These are phyloP conservation scores for Masnerella sp. DNA, from an alignment of 2,888 invertebrate species.

Conservation along the genomic window DNA sequence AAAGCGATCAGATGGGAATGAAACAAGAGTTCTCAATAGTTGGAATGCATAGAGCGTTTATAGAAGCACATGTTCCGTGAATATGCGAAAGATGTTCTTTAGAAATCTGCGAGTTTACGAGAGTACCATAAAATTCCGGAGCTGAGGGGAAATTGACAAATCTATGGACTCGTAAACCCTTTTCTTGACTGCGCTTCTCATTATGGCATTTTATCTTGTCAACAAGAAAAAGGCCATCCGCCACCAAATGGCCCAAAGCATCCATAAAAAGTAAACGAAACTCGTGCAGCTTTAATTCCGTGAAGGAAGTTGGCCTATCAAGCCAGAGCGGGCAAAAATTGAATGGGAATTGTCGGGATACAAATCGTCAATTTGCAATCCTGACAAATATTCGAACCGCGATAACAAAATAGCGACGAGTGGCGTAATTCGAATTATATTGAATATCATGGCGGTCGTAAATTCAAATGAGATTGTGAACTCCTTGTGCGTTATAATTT, in stretches of 20 bases:
- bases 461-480: conserved; percentile 33
- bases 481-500: conserved; percentile 38
- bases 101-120: conserved; percentile 40
- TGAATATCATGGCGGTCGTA: conserved; percentile 20
- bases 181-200: conserved; percentile 23
- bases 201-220: conserved; percentile 29
- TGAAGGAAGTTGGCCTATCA: too few species aligned
- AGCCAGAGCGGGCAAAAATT: too few species aligned
- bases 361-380: not conserved
- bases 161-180: conserved; percentile 36
- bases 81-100: conserved; percentile 32
- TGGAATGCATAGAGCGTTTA: too few species aligned
- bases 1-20: too few species aligned
- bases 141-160: conserved; percentile 33
- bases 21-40: too few species aligned
- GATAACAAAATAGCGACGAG: conserved; percentile 6
- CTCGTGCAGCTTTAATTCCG: too few species aligned
- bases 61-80: conserved; percentile 28
- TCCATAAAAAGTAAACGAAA: too few species aligned
- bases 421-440: conserved; percentile 13
- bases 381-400: not conserved
- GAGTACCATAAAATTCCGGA: conserved; percentile 28
- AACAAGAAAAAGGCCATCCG: conserved; percentile 7
- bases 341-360: not conserved
- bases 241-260: conserved; percentile 3